Conservation (phyloP, 2,113 vertebrate species). For the Triplophysa rosa region DNA sequence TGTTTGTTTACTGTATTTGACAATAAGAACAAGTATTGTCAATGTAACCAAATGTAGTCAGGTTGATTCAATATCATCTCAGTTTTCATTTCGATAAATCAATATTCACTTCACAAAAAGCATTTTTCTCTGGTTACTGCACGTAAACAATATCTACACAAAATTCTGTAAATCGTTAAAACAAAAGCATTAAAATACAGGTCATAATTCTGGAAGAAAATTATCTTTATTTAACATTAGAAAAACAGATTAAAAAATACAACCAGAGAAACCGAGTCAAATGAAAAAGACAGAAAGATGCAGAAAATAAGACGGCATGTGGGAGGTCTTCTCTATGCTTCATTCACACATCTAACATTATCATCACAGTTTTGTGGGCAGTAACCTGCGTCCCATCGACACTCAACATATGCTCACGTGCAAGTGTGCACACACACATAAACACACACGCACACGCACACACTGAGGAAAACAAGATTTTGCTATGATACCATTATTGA, state of each 20-base stretch:
- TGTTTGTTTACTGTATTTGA: too few relatives aligned
- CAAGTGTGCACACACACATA: slow-evolving; percentile 19
- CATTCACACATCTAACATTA: slow-evolving; percentile 63
- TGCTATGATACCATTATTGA: slow-evolving; percentile 19
- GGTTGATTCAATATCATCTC: too few relatives aligned
- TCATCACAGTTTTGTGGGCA: slow-evolving; percentile 57
- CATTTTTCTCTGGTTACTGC: too few relatives aligned
- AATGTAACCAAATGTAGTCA: too few relatives aligned
- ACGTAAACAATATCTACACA: too few relatives aligned
- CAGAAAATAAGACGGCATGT: neutral
- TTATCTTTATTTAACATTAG: slow-evolving; percentile 22
- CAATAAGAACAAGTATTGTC: too few relatives aligned
- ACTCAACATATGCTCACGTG: slow-evolving; percentile 13
- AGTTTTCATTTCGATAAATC: too few relatives aligned
- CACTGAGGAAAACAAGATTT: slow-evolving; percentile 31
- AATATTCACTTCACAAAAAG: too few relatives aligned
- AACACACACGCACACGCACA: slow-evolving; percentile 12
- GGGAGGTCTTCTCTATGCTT: slow-evolving; percentile 62
- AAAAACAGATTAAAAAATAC: neutral
- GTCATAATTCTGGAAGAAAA: slow-evolving; percentile 3
- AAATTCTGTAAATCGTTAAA: too few relatives aligned
- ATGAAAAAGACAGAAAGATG: neutral
- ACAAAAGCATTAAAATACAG: neutral
- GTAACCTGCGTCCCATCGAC: slow-evolving; percentile 55
- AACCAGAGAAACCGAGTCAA: neutral